phyloP scores from a whole-genome alignment of 2,888 invertebrate genomes.

The Pseudanteris insignis region DNA sequence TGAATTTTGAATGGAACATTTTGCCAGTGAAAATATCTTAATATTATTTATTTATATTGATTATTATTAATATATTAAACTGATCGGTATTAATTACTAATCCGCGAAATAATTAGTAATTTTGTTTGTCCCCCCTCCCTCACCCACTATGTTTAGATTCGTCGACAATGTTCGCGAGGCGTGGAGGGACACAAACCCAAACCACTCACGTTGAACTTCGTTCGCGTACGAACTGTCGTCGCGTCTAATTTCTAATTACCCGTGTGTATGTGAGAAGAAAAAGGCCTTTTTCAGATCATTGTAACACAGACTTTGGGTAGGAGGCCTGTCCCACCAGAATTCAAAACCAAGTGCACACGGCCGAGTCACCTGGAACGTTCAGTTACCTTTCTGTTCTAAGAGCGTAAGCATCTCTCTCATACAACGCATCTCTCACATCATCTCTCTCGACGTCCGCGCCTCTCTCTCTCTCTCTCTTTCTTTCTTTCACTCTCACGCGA shows the following conservation, averaged over 20 bases:
- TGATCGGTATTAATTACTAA: too few relatives aligned
- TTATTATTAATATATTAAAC: too few relatives aligned
- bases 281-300: conserved; percentile 40
- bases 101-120: too few relatives aligned
- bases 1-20: too few relatives aligned
- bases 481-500: conserved; percentile 3
- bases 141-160: too few relatives aligned
- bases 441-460: conserved; percentile 5
- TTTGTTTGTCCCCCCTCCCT: too few relatives aligned
- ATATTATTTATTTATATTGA: too few relatives aligned
- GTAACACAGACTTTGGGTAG: conserved; percentile 51
- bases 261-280: conserved; percentile 14
- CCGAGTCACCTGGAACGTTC: conserved; percentile 52
- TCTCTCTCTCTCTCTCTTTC: conserved; percentile 39
- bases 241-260: conserved; percentile 4
- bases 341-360: conserved; percentile 52
- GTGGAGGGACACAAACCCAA: too few relatives aligned
- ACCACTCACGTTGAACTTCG: too few relatives aligned
- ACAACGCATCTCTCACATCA: conserved; percentile 16
- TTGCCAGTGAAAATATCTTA: too few relatives aligned
- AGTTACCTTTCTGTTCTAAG: conserved; percentile 64
- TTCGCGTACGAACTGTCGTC: too few relatives aligned
- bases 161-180: too few relatives aligned
- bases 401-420: conserved; percentile 61
- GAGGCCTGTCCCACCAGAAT: conserved; percentile 50